These are phyloP conservation scores for Maccullochella peelii DNA, from an alignment of 2,113 vertebrate species.

Conservation along the genomic window DNA sequence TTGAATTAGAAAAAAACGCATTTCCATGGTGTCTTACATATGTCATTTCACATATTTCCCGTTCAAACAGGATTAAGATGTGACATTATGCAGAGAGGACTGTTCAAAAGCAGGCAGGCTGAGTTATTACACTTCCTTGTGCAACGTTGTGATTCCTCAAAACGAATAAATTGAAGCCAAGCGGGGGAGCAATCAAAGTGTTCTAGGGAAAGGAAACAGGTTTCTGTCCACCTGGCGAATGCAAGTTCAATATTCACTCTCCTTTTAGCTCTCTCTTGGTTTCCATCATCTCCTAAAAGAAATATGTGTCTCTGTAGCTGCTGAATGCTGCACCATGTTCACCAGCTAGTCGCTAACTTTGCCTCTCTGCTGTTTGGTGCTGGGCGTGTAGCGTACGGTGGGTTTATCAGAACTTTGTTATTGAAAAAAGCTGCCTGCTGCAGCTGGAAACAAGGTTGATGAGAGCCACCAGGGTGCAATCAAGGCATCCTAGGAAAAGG, in stretches of 20 bases:
- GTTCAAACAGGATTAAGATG: slow-evolving; percentile 28
- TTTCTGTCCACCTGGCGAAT: not conserved
- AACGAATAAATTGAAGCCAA: slow-evolving; percentile 4
- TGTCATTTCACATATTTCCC: slow-evolving; percentile 14
- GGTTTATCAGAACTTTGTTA: not conserved
- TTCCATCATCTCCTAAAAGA: too few relatives aligned
- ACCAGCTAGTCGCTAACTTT: not conserved
- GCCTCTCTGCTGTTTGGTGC: not conserved
- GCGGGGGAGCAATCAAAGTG: not conserved
- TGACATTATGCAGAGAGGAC: slow-evolving; percentile 20
- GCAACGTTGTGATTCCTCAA: not conserved
- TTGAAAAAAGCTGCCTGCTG: not conserved
- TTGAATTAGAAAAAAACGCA: not conserved
- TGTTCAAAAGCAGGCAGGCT: slow-evolving; percentile 4
- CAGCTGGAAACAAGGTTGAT: not conserved
- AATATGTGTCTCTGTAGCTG: not conserved
- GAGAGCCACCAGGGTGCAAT: slow-evolving; percentile 1
- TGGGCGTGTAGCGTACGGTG: not conserved
- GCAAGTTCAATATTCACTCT: not conserved
- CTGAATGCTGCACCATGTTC: not conserved
- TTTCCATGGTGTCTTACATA: slow-evolving; percentile 11
- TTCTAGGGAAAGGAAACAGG: not conserved
- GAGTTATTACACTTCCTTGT: slow-evolving; percentile 12
- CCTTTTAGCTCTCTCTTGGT: not conserved
- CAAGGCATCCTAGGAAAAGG: not conserved